A percentile compares a stretch with the other conserved stretches of the same genome.
These are phyloP conservation scores for Tenthredo distinguenda DNA, from an alignment of 2,888 invertebrate genomes.

Conservation along the genomic window DNA sequence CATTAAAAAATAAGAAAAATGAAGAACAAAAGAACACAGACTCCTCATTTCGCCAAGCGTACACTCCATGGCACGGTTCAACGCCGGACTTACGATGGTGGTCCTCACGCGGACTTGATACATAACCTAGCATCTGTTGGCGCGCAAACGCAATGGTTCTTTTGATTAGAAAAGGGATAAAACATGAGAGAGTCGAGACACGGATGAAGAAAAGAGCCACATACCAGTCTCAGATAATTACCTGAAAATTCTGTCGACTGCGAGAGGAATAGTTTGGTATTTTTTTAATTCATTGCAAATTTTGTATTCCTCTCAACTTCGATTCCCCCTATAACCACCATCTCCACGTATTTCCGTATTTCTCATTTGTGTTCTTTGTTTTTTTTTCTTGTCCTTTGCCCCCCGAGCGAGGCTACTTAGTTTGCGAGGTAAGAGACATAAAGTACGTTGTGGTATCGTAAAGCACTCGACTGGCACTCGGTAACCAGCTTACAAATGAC, in stretches of 20 bases:
- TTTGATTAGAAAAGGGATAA: conserved; percentile 28
- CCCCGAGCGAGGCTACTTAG: conserved; percentile 38
- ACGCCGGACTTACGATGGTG: conserved; percentile 34
- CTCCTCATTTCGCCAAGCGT: background rate
- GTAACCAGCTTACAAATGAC: conserved; percentile 69
- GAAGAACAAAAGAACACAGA: background rate
- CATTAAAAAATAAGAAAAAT: conserved; percentile 15
- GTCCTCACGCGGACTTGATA: conserved; percentile 18
- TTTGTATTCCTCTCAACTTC: conserved; percentile 20
- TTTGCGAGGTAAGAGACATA: conserved; percentile 58
- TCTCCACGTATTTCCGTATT: conserved; percentile 30
- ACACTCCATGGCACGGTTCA: conserved; percentile 19
- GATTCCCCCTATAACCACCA: background rate
- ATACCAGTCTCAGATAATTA: conserved; percentile 26
- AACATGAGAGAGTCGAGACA: conserved; percentile 15
- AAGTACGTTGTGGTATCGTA: conserved; percentile 65
- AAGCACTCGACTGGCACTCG: conserved; percentile 63
- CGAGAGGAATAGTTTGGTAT: background rate
- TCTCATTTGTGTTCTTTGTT: background rate
- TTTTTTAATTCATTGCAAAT: background rate
- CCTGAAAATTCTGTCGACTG: background rate
- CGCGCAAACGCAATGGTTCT: background rate
- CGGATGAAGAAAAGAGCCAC: conserved; percentile 38
- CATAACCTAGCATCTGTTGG: conserved; percentile 48
- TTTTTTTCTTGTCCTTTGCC: conserved; percentile 19